phyloP scores from a whole-genome alignment of 1,140 invertebrate species.

The Spodoptera litura region DNA sequence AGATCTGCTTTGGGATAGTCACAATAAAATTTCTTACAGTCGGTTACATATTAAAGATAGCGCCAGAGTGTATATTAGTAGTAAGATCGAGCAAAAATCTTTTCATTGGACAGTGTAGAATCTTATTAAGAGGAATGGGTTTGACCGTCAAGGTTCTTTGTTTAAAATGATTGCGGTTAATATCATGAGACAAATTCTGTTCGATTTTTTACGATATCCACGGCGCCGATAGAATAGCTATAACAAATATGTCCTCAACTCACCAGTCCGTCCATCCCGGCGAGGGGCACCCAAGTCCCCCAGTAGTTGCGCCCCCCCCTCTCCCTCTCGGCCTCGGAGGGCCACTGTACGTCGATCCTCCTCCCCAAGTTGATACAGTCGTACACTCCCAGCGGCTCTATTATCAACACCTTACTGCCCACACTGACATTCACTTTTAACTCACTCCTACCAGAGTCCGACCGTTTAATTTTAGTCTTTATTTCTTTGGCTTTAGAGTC shows the following conservation, averaged over 20 bases:
- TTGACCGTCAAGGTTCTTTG: too few species aligned
- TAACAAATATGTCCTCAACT: constrained; percentile 48
- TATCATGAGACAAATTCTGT: too few species aligned
- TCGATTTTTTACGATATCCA: too few species aligned
- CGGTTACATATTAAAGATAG: too few species aligned
- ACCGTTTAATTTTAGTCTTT: constrained; percentile 81
- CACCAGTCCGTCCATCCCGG: constrained; percentile 96
- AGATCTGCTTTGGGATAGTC: too few species aligned
- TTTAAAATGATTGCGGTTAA: too few species aligned
- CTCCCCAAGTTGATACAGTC: constrained; percentile 96
- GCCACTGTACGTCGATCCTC: constrained; percentile 96
- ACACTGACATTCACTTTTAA: constrained; percentile 83
- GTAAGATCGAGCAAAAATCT: too few species aligned
- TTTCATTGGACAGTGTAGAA: too few species aligned
- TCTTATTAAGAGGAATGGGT: too few species aligned
- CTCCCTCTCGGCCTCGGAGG: constrained; percentile 94
- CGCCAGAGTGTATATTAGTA: too few species aligned
- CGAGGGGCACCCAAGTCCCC: constrained; percentile 95
- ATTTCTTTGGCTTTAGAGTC: constrained; percentile 76
- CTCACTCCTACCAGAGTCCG: constrained; percentile 84
- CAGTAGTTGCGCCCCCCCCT: constrained; percentile 94
- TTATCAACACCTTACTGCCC: constrained; percentile 86
- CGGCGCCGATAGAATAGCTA: too few species aligned
- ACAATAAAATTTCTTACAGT: too few species aligned
- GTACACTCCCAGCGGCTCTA: constrained; percentile 89